Conservation (phyloP, 1,140 invertebrate species). For the Eriocheir sinensis region DNA sequence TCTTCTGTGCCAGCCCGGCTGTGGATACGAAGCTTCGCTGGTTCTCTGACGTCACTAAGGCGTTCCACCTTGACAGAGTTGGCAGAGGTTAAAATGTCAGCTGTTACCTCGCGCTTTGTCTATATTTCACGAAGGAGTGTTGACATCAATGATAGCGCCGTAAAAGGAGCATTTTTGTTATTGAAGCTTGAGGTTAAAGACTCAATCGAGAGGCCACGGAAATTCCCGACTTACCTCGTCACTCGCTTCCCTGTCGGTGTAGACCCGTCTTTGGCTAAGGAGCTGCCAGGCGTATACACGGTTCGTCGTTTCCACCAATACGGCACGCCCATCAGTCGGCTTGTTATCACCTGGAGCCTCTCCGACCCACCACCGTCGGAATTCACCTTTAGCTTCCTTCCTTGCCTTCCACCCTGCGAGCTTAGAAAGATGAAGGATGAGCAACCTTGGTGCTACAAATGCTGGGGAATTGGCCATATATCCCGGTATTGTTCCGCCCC, state of each 20-base stretch:
- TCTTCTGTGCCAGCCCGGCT: too few relatives aligned
- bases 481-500: too few relatives aligned
- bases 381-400: too few relatives aligned
- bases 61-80: too few relatives aligned
- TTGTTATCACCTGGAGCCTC: constrained; percentile 35
- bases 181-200: constrained; percentile 26
- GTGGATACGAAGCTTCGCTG: too few relatives aligned
- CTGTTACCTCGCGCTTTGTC: constrained; percentile 25
- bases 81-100: too few relatives aligned
- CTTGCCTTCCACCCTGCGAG: too few relatives aligned
- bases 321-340: constrained; percentile 28
- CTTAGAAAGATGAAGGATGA: too few relatives aligned
- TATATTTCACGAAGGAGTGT: background rate
- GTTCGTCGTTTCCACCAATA: constrained; percentile 27
- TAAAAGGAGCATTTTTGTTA: background rate
- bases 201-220: constrained; percentile 18
- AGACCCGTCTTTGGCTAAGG: background rate
- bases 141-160: background rate
- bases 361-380: background rate
- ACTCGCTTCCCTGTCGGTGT: background rate
- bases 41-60: too few relatives aligned
- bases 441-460: too few relatives aligned
- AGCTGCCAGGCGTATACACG: background rate
- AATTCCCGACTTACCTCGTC: too few relatives aligned
- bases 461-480: too few relatives aligned